phyloP scores from a whole-genome alignment of 2,888 invertebrate genomes.

The Creontiades dilutus region DNA sequence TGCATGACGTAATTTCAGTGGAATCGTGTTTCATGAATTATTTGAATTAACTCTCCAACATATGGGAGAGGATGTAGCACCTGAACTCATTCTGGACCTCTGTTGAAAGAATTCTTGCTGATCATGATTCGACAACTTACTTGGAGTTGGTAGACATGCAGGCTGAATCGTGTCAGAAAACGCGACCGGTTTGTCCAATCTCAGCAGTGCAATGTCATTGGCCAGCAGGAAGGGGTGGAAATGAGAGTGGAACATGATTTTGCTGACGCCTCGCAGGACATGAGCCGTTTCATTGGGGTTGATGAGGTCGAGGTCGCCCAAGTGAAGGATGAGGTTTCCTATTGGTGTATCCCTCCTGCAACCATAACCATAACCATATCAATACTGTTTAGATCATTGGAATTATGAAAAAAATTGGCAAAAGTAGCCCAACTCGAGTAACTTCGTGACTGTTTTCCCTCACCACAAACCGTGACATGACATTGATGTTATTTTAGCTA shows the following conservation, averaged over 20 bases:
- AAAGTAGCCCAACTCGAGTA: no score
- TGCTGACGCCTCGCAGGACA: constrained; percentile 76
- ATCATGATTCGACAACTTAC: constrained; percentile 73
- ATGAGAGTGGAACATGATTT: constrained; percentile 78
- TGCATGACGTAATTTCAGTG: no score
- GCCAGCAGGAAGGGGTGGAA: constrained; percentile 78
- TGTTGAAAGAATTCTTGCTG: no score
- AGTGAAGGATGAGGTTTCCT: constrained; percentile 76
- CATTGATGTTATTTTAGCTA: no score
- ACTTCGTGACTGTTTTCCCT: no score
- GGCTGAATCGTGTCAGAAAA: constrained; percentile 78
- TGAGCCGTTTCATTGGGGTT: constrained; percentile 77
- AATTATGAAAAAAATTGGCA: no score
- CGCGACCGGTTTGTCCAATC: constrained; percentile 77
- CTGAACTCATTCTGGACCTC: no score
- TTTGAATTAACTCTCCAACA: no score
- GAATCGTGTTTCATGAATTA: no score
- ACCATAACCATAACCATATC: not conserved
- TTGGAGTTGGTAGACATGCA: constrained; percentile 78
- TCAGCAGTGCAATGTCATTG: constrained; percentile 78
- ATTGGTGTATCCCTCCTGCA: constrained; percentile 77
- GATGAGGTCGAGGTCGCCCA: constrained; percentile 78
- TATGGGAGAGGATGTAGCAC: no score
- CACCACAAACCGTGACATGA: no score
- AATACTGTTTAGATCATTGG: no score